Evolutionary conservation across 2,113 vertebrate genomes (phyloP), one percentile per base, ranked within the genome.

Genomic region (Tupaia chinensis): DNA sequence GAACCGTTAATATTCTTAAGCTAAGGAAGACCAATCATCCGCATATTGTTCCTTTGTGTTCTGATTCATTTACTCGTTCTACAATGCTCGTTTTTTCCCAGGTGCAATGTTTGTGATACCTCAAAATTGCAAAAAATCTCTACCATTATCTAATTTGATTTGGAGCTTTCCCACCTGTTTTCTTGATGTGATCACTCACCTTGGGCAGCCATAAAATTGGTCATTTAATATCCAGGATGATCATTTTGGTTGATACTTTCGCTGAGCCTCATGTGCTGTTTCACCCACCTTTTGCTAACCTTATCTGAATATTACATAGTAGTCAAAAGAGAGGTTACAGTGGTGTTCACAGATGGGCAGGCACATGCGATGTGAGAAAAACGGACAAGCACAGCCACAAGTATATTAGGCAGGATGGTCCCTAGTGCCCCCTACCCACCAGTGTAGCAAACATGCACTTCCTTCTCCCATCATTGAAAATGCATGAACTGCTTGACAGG

Each of bases 1-100:
- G 86, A 89, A 79, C 13, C 66, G n/a, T 84, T 94, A 94, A 72
- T 85, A 80, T 74, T 94, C 93, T 93, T 92, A 90, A 82, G 34
- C 20, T 88, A 90, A 81, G 54, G 3, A 85, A 86, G 20, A 61
- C 53, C 25, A 82, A 0, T 81, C 90, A 56, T 92, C 58, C 53
- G 76, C 86, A 60, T 72, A 15, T 53, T 87, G 19, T 89, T 86
- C 29, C 10, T 79, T 95, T 97, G 11, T 84, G 92, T 44, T 88
- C 89, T 79, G 29, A 87, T 90, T 95, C 17, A 79, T 78, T 94
- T 60, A 93, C 74, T 92, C 60, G 70, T 65, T 94, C 58, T 78
- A 0, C 22, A 86, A 23, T 78, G 95, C 82, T 69, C 14, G 66
- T 92, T 91, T 83, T 29, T 80, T 53, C 20, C 20, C 87, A 29